Conservation (phyloP, 2,797 vertebrate genomes). For the Protosalanx chinensis region DNA sequence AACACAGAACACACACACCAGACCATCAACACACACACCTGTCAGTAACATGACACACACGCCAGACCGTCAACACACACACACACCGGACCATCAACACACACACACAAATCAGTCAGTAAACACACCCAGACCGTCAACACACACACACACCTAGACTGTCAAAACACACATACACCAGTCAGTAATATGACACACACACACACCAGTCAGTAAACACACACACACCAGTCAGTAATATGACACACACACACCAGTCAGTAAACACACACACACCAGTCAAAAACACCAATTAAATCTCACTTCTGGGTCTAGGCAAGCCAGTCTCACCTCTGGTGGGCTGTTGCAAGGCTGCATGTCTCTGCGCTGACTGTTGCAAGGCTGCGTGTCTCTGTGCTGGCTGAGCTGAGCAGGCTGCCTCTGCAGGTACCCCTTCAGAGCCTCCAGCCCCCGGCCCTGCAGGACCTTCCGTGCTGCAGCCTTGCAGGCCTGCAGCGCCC, state of each 20-base stretch:
- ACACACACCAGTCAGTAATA: no score
- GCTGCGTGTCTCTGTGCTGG: conserved; percentile 50
- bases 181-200: not conserved
- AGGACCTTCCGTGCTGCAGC: conserved; percentile 73
- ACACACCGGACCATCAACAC: no score
- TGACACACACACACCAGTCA: not conserved
- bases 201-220: not conserved
- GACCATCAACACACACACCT: no score
- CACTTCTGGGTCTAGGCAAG: no score
- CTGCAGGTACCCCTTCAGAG: conserved; percentile 80
- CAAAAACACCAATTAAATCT: not conserved
- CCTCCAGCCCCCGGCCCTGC: conserved; percentile 71
- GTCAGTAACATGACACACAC: not conserved
- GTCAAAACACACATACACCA: no score
- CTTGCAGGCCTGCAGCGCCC: conserved; percentile 69
- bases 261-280: not conserved
- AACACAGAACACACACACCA: no score
- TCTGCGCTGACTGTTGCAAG: conserved; percentile 61
- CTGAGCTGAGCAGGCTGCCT: conserved; percentile 73
- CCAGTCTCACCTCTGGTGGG: conserved; percentile 72
- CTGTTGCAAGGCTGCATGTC: conserved; percentile 68
- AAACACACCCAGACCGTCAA: no score
- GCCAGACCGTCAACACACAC: not conserved
- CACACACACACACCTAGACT: no score
- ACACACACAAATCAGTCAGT: no score